phyloP scores from a whole-genome alignment of 2,888 invertebrate genomes.

The Atherix ibis region DNA sequence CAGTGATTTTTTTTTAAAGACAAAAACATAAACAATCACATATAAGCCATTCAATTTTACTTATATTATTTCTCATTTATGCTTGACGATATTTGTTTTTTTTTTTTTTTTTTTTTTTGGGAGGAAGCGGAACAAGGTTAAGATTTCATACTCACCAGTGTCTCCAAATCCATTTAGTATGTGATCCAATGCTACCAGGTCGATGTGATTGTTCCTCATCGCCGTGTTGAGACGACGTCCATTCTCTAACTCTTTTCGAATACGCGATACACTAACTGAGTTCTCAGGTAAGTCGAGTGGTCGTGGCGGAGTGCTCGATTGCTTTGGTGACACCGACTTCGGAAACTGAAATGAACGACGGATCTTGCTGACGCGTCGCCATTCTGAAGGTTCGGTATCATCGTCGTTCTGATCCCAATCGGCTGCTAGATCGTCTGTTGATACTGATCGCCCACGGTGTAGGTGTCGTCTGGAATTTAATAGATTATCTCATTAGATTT shows the following conservation, averaged over 20 bases:
- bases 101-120: too few species aligned
- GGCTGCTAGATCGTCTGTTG: conserved; percentile 36
- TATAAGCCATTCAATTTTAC: too few species aligned
- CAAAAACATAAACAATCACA: too few species aligned
- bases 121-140: too few species aligned
- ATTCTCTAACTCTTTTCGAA: conserved; percentile 39
- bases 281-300: conserved; percentile 33
- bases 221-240: conserved; percentile 37
- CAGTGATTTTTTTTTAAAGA: too few species aligned
- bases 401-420: conserved; percentile 20
- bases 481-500: too few species aligned
- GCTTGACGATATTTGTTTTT: too few species aligned
- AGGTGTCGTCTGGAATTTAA: conserved; percentile 13
- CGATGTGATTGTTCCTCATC: conserved; percentile 37
- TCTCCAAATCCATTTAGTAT: conserved; percentile 27
- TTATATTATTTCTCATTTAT: too few species aligned
- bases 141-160: conserved; percentile 9
- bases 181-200: conserved; percentile 37
- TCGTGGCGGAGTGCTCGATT: conserved; percentile 11
- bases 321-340: conserved; percentile 25
- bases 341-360: conserved; percentile 52
- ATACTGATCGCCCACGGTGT: conserved; percentile 29
- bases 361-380: conserved; percentile 47
- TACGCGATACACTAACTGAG: conserved; percentile 38
- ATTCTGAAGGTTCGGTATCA: conserved; percentile 37